These are phyloP conservation scores for Athene cunicularia DNA, from an alignment of 2,113 vertebrate species.

Conservation along the genomic window DNA sequence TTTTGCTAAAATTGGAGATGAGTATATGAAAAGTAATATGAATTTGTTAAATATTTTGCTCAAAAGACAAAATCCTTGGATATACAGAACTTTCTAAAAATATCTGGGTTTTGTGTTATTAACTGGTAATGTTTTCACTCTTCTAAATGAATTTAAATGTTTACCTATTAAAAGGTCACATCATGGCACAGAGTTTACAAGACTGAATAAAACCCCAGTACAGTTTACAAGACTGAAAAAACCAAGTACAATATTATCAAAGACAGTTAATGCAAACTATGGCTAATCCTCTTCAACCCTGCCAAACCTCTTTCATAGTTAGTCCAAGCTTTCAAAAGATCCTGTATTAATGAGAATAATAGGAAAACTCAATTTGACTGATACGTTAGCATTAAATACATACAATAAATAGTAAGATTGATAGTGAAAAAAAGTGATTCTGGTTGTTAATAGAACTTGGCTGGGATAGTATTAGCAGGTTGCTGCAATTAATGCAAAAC, in stretches of 20 bases:
- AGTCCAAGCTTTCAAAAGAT: not conserved
- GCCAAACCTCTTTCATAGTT: not conserved
- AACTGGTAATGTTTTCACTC: not conserved
- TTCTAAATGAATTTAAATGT: not conserved
- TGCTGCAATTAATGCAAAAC: conserved; percentile 55
- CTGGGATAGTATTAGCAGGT: conserved; percentile 25
- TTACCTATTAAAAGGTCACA: not conserved
- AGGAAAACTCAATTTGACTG: not conserved
- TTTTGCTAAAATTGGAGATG: not conserved
- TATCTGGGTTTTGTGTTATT: not conserved
- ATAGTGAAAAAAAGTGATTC: not conserved
- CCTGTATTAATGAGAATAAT: not conserved
- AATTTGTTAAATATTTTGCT: not conserved
- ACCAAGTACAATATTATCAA: not conserved
- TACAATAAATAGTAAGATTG: not conserved
- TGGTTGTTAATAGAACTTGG: not conserved
- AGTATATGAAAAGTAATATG: not conserved
- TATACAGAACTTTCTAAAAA: not conserved
- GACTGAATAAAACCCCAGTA: not conserved
- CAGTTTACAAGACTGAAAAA: not conserved
- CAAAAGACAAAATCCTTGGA: not conserved
- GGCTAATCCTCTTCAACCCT: not conserved
- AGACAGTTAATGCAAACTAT: not conserved
- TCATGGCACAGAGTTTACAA: not conserved
- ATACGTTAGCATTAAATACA: not conserved